Percentiles rank a stretch among this genome's conserved stretches.
Conservation (phyloP, 2,113 vertebrate genomes). For the Notechis scutatus region DNA sequence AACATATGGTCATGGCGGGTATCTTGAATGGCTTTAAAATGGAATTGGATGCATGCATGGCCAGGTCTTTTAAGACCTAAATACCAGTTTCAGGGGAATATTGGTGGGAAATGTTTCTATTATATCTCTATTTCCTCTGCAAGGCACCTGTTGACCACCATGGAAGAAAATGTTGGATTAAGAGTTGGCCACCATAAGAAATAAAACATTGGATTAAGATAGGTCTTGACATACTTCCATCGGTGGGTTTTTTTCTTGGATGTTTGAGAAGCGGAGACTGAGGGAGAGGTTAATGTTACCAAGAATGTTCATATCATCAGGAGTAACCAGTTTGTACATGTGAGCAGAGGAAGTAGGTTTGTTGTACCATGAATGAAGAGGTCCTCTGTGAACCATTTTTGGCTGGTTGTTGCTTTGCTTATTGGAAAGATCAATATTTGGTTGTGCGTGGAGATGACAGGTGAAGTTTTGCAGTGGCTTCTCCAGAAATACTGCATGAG, state of each 20-base stretch:
- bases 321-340: not conserved
- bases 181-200: not conserved
- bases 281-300: not conserved
- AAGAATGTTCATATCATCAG: not conserved
- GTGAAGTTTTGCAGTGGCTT: conserved; percentile 60
- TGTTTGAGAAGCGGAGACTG: not conserved
- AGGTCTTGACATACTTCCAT: not conserved
- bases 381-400: not conserved
- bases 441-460: conserved; percentile 55
- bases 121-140: not conserved
- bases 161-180: not conserved
- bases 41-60: not conserved
- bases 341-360: not conserved
- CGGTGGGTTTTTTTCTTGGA: not conserved
- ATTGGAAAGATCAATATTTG: conserved; percentile 46
- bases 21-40: not conserved
- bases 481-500: conserved; percentile 41
- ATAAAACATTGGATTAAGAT: not conserved
- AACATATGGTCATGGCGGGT: not conserved
- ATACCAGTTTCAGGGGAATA: not conserved
- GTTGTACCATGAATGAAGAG: not conserved
- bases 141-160: not conserved
- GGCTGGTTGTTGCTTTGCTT: not conserved
- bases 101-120: not conserved
- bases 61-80: not conserved